Base-by-base conservation (phyloP, 1,140 invertebrate genomes). In the Tigriopus japonicus region DNA sequence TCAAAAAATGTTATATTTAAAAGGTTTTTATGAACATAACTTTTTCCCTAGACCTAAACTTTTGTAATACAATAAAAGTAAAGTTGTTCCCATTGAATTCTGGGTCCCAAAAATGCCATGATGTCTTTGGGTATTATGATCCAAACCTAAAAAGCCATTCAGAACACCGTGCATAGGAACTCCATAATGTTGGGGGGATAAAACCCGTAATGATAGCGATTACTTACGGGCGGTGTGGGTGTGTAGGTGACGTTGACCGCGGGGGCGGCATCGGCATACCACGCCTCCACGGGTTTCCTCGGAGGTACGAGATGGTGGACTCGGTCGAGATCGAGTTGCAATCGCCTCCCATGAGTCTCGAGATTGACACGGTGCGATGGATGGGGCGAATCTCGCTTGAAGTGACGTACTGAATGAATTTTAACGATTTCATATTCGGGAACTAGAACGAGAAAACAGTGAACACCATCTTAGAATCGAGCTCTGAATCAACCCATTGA, bases 241-340 rank as follows among this genome's bases (percentile, higher is more conserved):
- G 52, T 54, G 21, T 54, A 54, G n/a, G 52, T 15, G n/a, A 54
- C 21, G 24, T 54, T 54, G 52, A n/a, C 52, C 5, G n/a, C 52
- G 19, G n/a, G n/a, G 28, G 54, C 60, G 41, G 62, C 63, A 35
- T 63, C 63, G 21, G 54, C 52, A 23, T 63, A 62, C 42, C 59
- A 49, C 58, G 60, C 15, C 17, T 54, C 59, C 64, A 83, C 72
- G 63, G 78, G 75, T 68, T 76, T 78, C 15, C 85, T 85, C 67
- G 87, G 87, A 51, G 83, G 85, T 69, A 80, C 80, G 63, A 88
- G 75, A 62, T 81, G 79, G 23, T 87, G 64, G 69, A 80, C 80
- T 64, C 81, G 80, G 28, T 75, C 73, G 65, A 72, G 72, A 54
- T 68, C 76, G 70, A 67, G 71, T 67, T 66, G 74, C 65, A 58